Evolutionary conservation across 37 sponge, comb jelly and placozoan species (phyloP), one percentile per base, ranked within the genome.

Genomic region (Agelas oroides): DNA sequence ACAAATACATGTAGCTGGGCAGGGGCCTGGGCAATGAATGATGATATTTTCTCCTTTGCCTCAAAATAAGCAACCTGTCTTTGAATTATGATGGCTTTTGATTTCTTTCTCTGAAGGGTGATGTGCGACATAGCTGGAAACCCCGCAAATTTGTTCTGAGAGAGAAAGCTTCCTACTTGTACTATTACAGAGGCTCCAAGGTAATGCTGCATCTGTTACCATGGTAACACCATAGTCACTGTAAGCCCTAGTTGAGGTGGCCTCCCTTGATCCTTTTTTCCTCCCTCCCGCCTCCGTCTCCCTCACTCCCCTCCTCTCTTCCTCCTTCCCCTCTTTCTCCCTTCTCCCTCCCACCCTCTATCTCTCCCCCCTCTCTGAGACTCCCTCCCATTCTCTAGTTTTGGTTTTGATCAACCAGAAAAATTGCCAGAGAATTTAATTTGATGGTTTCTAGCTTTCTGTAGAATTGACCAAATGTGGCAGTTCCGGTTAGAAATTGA

Each of bases 141-240:
- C 71, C 82, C 32, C 40, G 92, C 28, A 84, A 64, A 57, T 92
- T 92, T 79, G 88, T 92, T 13, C 79, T 92, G 0, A 65, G 17
- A 37, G 86, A 83, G 62, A 82, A 92, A 58, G 25, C 76, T 39
- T 68, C 60, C 1, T 25, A 74, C 20, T 38, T 92, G 2, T 53
- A 23, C 30, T 92, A 83, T 75, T 83, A 70, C 56, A 83, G 65
- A 73, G 88, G 84, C 0, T 86, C 92, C 38, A 91, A 91, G 84
- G 92, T 87, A 8, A 67, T 69, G 6, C 28, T 34, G 23, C 62
- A 61, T 61, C 18, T 19, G 17, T 18, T 56, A 18, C 15, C n/a
- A n/a, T n/a, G n/a, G n/a, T n/a, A n/a, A n/a, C n/a, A n/a, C n/a
- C n/a, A n/a, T n/a, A 56, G 18, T 18, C 18, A 56, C 18, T 15